These are phyloP conservation scores for Centrocercus urophasianus DNA, from an alignment of 2,113 vertebrate species.

Conservation along the genomic window DNA sequence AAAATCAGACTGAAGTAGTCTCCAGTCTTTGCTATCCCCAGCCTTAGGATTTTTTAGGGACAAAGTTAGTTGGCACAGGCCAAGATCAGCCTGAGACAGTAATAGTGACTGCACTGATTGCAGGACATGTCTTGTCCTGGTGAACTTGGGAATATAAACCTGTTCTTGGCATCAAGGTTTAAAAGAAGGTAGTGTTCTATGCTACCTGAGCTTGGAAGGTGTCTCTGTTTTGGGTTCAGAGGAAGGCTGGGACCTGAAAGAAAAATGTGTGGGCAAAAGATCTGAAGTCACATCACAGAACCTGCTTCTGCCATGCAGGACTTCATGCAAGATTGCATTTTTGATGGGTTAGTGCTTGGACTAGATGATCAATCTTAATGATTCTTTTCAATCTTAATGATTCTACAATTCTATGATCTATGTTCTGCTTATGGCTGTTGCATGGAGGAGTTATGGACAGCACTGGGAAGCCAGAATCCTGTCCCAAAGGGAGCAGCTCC, in stretches of 20 bases:
- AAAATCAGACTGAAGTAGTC: not conserved
- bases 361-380: no score
- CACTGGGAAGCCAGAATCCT: not conserved
- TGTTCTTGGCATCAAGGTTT: not conserved
- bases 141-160: not conserved
- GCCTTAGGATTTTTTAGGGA: not conserved
- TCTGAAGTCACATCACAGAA: accelerated
- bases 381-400: no score
- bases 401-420: no score
- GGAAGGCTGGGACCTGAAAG: not conserved
- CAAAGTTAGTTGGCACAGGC: not conserved
- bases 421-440: not conserved
- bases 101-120: not conserved
- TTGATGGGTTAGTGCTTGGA: no score
- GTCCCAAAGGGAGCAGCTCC: not conserved
- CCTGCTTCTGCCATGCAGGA: not conserved
- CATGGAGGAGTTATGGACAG: not conserved
- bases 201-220: not conserved
- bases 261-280: not conserved
- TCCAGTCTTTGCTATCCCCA: not conserved
- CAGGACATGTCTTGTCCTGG: not conserved
- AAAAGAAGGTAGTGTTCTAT: not conserved
- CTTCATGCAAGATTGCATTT: not conserved
- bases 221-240: not conserved
- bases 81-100: not conserved